Percentiles rank a stretch among this genome's conserved stretches.
phyloP scores from a whole-genome alignment of 2,113 vertebrate species.

The Pungitius pungitius region DNA sequence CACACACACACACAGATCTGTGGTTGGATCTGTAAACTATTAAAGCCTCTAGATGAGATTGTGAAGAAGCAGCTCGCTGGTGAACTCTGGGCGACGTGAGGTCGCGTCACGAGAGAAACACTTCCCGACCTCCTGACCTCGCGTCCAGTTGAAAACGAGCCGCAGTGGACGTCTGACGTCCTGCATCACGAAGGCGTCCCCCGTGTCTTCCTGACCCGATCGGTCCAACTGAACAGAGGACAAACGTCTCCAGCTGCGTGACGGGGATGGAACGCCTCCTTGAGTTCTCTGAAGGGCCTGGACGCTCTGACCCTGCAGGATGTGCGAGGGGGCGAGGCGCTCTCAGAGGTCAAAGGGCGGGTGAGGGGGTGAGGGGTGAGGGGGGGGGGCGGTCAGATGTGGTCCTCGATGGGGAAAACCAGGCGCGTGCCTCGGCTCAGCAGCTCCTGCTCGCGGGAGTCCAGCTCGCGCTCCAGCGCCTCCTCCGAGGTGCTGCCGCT shows the following conservation, averaged over 20 bases:
- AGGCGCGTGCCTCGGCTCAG: constrained; percentile 91
- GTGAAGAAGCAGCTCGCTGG: neutral
- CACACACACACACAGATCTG: neutral
- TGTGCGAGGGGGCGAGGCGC: constrained; percentile 25
- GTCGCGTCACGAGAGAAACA: neutral
- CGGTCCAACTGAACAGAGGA: too few relatives aligned
- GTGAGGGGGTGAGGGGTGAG: neutral
- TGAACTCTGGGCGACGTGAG: neutral
- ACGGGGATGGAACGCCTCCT: constrained; percentile 49
- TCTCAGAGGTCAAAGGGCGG: constrained; percentile 5
- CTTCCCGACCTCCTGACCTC: neutral
- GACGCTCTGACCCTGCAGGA: constrained; percentile 16
- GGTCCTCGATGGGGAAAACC: constrained; percentile 94
- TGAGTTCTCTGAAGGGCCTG: constrained; percentile 13
- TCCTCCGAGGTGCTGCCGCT: constrained; percentile 89
- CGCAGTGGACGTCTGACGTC: too few relatives aligned
- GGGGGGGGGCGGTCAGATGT: constrained; percentile 80
- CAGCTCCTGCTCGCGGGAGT: constrained; percentile 89
- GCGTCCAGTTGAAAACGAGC: too few relatives aligned
- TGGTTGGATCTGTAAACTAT: constrained; percentile 5
- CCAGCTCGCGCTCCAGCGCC: constrained; percentile 89
- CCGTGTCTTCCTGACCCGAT: neutral
- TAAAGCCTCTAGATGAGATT: neutral
- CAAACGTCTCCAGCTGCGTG: constrained; percentile 20
- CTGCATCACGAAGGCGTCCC: too few relatives aligned